Evolutionary conservation across 2,888 invertebrate species (phyloP).

Genomic region (Eugnorisma glareosa): DNA sequence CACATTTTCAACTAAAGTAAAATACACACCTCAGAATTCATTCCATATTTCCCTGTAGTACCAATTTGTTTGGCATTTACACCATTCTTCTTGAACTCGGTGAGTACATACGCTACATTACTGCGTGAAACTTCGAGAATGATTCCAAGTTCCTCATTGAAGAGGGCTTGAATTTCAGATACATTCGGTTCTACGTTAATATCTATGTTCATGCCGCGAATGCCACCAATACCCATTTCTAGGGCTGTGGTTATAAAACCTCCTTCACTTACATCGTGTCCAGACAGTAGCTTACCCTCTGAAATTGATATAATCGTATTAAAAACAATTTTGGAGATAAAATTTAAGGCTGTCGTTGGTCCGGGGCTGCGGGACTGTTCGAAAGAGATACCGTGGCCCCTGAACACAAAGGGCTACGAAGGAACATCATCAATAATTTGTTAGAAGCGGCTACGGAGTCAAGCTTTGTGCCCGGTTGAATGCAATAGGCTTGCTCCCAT

Average conservation of each 20-base stretch:
- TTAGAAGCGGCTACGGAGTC: too few species aligned
- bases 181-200: conserved; percentile 86
- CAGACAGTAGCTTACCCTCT: conserved; percentile 94
- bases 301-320: conserved; percentile 36
- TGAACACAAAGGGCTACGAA: too few species aligned
- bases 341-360: not conserved
- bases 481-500: too few species aligned
- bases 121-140: conserved; percentile 93
- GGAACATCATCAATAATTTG: too few species aligned
- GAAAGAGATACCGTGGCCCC: too few species aligned
- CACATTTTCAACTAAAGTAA: not conserved
- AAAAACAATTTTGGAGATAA: not conserved
- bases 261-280: conserved; percentile 99
- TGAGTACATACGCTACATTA: conserved; percentile 90
- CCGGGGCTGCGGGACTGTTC: too few species aligned
- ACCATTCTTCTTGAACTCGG: conserved; percentile 90
- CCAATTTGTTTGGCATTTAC: conserved; percentile 93
- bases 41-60: conserved; percentile 92
- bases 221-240: conserved; percentile 99
- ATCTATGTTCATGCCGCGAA: conserved; percentile 94
- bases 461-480: too few species aligned
- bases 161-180: conserved; percentile 92
- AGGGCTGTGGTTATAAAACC: conserved; percentile 96
- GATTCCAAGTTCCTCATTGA: conserved; percentile 97
- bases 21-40: conserved; percentile 90